Evolutionary conservation across 2,113 vertebrate genomes (phyloP).

Genomic region (Platichthys stellatus): DNA sequence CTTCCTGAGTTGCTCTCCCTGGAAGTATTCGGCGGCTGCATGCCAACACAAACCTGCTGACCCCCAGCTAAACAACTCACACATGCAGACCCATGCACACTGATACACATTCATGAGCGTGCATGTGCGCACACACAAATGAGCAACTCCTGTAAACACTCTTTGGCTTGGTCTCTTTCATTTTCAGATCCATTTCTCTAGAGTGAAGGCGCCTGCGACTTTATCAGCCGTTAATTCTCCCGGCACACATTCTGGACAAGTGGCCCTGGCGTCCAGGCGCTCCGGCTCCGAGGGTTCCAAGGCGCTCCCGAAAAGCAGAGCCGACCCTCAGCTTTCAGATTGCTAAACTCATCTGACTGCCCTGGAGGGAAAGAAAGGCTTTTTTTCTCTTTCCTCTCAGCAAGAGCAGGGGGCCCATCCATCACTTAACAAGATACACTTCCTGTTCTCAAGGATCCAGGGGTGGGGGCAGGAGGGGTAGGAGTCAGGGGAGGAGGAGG

Average conservation of each 20-base stretch:
- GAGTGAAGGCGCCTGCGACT: slow-evolving; percentile 36
- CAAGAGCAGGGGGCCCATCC: slow-evolving; percentile 84
- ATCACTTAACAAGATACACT: slow-evolving; percentile 91
- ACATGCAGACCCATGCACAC: slow-evolving; percentile 25
- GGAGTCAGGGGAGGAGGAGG: slow-evolving; percentile 61
- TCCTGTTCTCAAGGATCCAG: slow-evolving; percentile 90
- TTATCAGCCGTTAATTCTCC: slow-evolving; percentile 53
- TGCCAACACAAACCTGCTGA: slow-evolving; percentile 74
- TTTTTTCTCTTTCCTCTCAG: slow-evolving; percentile 81
- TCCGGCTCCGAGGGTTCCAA: slow-evolving; percentile 56
- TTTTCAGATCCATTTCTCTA: slow-evolving; percentile 6
- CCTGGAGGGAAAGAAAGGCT: slow-evolving; percentile 77
- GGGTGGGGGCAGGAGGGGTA: slow-evolving; percentile 45
- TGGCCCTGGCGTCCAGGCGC: slow-evolving; percentile 51
- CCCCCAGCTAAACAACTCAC: slow-evolving; percentile 63
- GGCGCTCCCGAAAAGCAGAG: slow-evolving; percentile 56
- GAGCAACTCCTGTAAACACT: not conserved
- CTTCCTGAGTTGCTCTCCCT: slow-evolving; percentile 72
- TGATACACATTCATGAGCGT: slow-evolving; percentile 25
- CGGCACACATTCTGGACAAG: slow-evolving; percentile 37
- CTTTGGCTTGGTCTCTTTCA: not conserved
- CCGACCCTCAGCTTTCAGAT: slow-evolving; percentile 71
- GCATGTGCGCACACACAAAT: not conserved
- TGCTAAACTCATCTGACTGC: slow-evolving; percentile 82
- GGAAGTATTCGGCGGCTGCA: slow-evolving; percentile 61